A percentile compares a stretch with the other conserved stretches of the same genome.
phyloP scores from a whole-genome alignment of 2,888 invertebrate genomes.

The Lycocerus yunnanus region DNA sequence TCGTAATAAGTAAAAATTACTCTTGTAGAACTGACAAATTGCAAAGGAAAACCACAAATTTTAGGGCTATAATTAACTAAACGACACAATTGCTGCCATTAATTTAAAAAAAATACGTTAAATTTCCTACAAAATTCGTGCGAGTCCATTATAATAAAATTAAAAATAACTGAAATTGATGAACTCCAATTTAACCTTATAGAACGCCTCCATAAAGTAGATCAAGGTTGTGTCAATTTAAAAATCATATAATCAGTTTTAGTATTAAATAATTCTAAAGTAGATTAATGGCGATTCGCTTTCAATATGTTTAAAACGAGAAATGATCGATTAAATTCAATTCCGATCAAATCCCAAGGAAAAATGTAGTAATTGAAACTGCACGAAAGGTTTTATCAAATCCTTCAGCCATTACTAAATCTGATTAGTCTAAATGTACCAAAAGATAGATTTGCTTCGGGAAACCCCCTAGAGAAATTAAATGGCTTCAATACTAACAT shows the following conservation, averaged over 20 bases:
- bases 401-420: not conserved
- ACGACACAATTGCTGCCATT: not conserved
- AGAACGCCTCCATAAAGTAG: not conserved
- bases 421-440: not conserved
- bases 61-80: not conserved
- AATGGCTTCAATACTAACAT: not conserved
- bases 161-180: not conserved
- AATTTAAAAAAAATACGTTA: not conserved
- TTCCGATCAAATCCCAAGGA: not conserved
- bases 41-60: not conserved
- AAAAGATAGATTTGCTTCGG: not conserved
- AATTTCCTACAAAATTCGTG: not conserved
- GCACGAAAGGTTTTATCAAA: not conserved
- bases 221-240: slow-evolving; percentile 4
- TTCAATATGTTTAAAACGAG: not conserved
- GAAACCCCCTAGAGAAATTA: slow-evolving; percentile 1
- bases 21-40: not conserved
- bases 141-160: not conserved
- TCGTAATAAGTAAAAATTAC: not conserved
- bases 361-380: not conserved
- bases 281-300: slow-evolving; percentile 5
- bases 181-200: not conserved
- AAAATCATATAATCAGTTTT: slow-evolving; percentile 4
- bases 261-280: slow-evolving; percentile 4
- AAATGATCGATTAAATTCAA: not conserved